Evolutionary conservation across 2,797 vertebrate genomes (phyloP), one percentile per base, ranked within the genome.

Genomic region (Falco columbarius): DNA sequence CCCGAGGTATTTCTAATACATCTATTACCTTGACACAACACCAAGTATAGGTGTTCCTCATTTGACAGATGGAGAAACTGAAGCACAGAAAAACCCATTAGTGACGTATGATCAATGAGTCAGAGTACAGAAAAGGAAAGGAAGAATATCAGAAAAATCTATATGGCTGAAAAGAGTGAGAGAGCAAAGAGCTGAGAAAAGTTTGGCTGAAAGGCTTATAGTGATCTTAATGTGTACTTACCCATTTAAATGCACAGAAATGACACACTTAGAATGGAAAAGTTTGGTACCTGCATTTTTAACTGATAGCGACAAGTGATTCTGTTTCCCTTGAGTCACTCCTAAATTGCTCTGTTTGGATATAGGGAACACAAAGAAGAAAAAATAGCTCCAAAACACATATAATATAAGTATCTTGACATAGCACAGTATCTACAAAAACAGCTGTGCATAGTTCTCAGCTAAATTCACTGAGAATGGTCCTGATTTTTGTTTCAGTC

Each of bases 21-120:
- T 73, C 70, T 81, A 58, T 70, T 84, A 72, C 66, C 83, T 89
- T 93, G 58, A 84, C 42, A 86, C 38, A 73, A 70, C 54, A 79
- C 42, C 46, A 90, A 92, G 89, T 86, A 79, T 49, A 90, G 73
- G 72, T 79, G 42, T 84, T 84, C 70, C 6, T 81, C 23, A 42
- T 93, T 93, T 80, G 51, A 55, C 24, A 82, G 70, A 66, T 63
- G 55, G 55, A 92, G 55, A 93, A 94, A 79, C 54, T 59, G 58
- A 94, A 93, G 73, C 32, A 38, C 36, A 65, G 82, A 68, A 77
- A 94, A 93, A 65, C 6, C 47, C 74, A 80, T 96, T 90, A 95
- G 81, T 46, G 82, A 82, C 86, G 55, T 84, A 77, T 82, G 80
- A 92, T 92, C 92, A 89, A 66, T 92, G 90, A 90, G 71, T 93